Evolutionary conservation across 2,888 invertebrate species (phyloP).

Genomic region (Eupithecia vulgata): DNA sequence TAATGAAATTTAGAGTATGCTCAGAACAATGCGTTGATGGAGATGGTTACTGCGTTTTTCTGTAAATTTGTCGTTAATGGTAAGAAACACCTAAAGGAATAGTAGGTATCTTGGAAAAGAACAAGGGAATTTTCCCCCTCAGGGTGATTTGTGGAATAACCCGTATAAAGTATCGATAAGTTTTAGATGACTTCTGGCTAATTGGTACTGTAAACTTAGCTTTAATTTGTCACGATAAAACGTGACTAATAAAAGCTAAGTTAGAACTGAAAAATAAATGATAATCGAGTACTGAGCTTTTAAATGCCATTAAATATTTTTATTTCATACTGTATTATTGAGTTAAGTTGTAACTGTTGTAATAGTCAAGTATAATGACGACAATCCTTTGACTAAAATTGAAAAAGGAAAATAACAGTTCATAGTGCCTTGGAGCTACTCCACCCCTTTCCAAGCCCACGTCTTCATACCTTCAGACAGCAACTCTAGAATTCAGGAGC

Average conservation of each 20-base stretch:
- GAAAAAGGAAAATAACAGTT: not conserved
- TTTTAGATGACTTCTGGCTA: not conserved
- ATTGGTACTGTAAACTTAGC: not conserved
- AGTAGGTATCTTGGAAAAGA: not conserved
- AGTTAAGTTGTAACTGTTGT: not conserved
- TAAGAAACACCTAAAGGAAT: not conserved
- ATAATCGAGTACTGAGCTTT: too few relatives aligned
- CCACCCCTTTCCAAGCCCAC: conserved; percentile 56
- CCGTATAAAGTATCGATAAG: too few relatives aligned
- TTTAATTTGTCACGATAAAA: not conserved
- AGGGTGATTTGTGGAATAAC: too few relatives aligned
- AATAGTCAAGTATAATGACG: too few relatives aligned
- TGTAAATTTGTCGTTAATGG: not conserved
- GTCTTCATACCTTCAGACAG: conserved; percentile 67
- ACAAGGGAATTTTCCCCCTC: too few relatives aligned
- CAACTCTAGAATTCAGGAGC: conserved; percentile 79
- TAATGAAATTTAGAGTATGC: conserved; percentile 83
- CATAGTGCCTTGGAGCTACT: conserved; percentile 43
- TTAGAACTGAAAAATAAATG: too few relatives aligned
- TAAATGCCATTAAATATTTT: not conserved
- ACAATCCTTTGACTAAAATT: not conserved
- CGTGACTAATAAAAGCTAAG: too few relatives aligned
- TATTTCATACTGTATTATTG: not conserved
- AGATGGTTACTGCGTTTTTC: conserved; percentile 42
- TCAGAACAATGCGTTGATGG: conserved; percentile 60